Conservation (phyloP, 2,888 invertebrate species). For the Calliscelio sp. region DNA sequence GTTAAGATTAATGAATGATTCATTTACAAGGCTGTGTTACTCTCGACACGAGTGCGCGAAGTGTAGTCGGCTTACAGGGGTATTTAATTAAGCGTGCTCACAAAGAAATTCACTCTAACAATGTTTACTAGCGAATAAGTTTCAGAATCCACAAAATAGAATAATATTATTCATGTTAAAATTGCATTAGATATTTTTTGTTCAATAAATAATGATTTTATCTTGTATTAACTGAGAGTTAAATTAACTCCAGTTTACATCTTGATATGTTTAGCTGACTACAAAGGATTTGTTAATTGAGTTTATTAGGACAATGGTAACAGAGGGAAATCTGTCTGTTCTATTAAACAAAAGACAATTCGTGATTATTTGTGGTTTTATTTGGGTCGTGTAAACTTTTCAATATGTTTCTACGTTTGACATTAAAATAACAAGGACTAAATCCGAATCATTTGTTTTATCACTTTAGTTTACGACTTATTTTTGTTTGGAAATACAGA, state of each 20-base stretch:
- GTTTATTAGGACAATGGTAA: not conserved
- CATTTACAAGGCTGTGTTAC: conserved; percentile 23
- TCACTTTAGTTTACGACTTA: not conserved
- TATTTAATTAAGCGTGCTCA: conserved; percentile 29
- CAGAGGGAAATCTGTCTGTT: not conserved
- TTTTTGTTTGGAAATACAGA: not conserved
- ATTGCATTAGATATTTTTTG: too few relatives aligned
- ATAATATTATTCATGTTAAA: too few relatives aligned
- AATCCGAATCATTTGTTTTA: conserved; percentile 3
- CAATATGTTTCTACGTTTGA: not conserved
- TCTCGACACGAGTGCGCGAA: conserved; percentile 6
- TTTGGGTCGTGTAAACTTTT: conserved; percentile 9
- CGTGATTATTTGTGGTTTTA: not conserved
- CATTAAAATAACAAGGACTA: not conserved
- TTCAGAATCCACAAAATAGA: not conserved
- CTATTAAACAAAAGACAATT: too few relatives aligned
- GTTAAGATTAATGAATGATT: conserved; percentile 22
- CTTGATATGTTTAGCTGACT: too few relatives aligned
- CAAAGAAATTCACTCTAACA: conserved; percentile 5
- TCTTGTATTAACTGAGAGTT: too few relatives aligned
- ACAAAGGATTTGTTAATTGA: not conserved
- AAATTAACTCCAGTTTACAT: too few relatives aligned
- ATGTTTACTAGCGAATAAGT: not conserved
- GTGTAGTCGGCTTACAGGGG: conserved; percentile 33
- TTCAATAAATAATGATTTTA: too few relatives aligned